phyloP scores from a whole-genome alignment of 2,113 vertebrate species.

The Serilophus lunatus region DNA sequence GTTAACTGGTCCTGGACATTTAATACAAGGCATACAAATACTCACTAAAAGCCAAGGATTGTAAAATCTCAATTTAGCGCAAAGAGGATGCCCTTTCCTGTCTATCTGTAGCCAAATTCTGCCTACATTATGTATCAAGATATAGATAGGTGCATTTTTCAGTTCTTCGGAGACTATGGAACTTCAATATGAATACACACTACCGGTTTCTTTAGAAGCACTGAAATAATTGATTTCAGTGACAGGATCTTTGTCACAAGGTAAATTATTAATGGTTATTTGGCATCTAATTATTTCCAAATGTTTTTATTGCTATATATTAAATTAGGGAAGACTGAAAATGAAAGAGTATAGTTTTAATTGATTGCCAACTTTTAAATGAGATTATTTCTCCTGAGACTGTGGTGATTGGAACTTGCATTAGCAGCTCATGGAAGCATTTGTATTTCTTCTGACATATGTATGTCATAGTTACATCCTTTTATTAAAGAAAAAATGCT shows the following conservation, averaged over 20 bases:
- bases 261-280: conserved; percentile 34
- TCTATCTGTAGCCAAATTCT: neutral
- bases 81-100: neutral
- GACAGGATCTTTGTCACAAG: neutral
- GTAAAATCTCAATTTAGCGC: neutral
- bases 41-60: neutral
- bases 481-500: neutral
- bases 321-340: conserved; percentile 20
- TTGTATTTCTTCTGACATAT: conserved; percentile 42
- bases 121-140: neutral
- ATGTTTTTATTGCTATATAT: conserved; percentile 30
- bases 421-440: conserved; percentile 30
- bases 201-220: neutral
- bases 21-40: neutral
- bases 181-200: neutral
- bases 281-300: conserved; percentile 45
- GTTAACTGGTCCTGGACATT: neutral
- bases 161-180: neutral
- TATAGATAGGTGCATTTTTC: neutral
- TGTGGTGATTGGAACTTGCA: conserved; percentile 4
- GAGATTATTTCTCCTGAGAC: conserved; percentile 60
- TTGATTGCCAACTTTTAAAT: conserved; percentile 64
- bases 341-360: neutral
- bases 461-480: neutral
- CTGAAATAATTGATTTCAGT: neutral